Evolutionary conservation across 2,113 vertebrate species (phyloP).

Genomic region (Leuciscus idus): DNA sequence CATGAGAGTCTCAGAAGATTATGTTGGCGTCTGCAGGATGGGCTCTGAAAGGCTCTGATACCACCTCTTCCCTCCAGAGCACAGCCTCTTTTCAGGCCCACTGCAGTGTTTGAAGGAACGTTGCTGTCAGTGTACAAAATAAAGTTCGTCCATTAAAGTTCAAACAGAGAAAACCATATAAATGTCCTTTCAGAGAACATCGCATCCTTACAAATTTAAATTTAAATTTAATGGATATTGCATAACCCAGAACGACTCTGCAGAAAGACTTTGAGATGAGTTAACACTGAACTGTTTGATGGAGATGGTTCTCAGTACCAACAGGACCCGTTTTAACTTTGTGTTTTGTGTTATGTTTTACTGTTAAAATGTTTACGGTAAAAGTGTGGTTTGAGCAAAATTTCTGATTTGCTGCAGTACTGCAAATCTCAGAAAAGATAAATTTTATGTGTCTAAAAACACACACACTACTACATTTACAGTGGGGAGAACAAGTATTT

Average conservation of each 20-base stretch:
- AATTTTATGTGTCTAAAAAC: background rate
- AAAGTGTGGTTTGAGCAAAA: background rate
- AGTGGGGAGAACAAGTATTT: no score
- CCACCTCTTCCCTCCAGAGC: no score
- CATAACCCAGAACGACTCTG: background rate
- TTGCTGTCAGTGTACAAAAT: conserved; percentile 20
- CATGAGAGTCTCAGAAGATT: conserved; percentile 15
- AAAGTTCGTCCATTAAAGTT: background rate
- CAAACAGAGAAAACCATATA: background rate
- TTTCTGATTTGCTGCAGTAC: background rate
- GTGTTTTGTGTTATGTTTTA: background rate
- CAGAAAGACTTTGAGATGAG: background rate
- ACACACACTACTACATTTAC: background rate
- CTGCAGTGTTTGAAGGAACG: conserved; percentile 51
- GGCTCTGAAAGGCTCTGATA: background rate
- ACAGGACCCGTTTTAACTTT: background rate
- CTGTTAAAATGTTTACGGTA: background rate
- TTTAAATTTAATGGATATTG: background rate
- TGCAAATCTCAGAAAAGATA: no score
- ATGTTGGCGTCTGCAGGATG: conserved; percentile 22
- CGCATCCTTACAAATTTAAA: background rate
- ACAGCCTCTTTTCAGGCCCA: conserved; percentile 21
- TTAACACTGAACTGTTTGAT: background rate
- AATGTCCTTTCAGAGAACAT: background rate
- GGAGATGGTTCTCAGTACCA: background rate